Evolutionary conservation across 1,140 invertebrate species (phyloP), one percentile per base, ranked within the genome.

Genomic region (Bombus sylvicola): DNA sequence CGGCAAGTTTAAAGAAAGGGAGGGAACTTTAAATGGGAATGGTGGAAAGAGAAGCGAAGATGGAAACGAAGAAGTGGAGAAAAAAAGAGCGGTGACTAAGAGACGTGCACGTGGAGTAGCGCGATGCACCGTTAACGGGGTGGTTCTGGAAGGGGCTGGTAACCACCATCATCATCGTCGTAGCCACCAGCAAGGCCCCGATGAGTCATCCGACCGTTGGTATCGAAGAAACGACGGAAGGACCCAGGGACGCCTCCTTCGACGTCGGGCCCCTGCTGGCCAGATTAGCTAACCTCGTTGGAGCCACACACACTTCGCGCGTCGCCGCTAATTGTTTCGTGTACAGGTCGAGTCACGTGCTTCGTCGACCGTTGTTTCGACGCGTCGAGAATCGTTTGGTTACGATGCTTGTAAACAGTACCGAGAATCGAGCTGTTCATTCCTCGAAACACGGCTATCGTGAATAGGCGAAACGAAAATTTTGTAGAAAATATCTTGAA

Each of bases 231-330:
- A 72, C 74, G 37, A 81, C 64, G 59, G 57, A 68, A 59, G 69
- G 74, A 47, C 73, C 73, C 77, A 87, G 87, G 88, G 72, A 76
- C 84, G 88, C 85, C 88, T 89, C 78, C 57, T 71, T 57, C 39
- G 31, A 47, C 57, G 74, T 72, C 25, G 74, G 82, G 85, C 79
- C 73, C 81, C 75, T 57, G 43, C 47, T 66, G 25, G 79, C 43
- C 87, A 86, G 87, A 93, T 92, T 90, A 90, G 86, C 91, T 93
- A 93, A 93, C 85, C 91, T 92, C 85, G 92, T 93, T 93, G 93
- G 88, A 92, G 73, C 80, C 68, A 74, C 53, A 74, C 80, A 91
- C 90, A 90, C 87, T 91, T 93, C 89, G 89, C 91, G 90, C 89
- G 39, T 82, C 31, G 79, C 62, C 84, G 93, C 90, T 93, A 93